phyloP scores from a whole-genome alignment of 2,797 vertebrate genomes.

The Takifugu rubripes region DNA sequence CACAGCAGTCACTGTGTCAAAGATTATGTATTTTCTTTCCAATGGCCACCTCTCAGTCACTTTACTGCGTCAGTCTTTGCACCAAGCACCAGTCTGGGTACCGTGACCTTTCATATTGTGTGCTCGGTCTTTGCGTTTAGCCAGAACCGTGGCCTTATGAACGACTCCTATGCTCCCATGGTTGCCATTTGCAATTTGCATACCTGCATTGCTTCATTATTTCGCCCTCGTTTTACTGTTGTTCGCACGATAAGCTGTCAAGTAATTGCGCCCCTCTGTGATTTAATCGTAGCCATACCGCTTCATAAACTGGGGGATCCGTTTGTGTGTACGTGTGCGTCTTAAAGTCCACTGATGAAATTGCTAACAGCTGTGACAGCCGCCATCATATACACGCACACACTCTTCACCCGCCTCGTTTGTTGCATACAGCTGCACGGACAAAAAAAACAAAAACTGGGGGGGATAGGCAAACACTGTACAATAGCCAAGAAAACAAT shows the following conservation, averaged over 20 bases:
- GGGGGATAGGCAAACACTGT: slow-evolving; percentile 77
- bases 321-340: slow-evolving; percentile 23
- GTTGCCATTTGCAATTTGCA: slow-evolving; percentile 11
- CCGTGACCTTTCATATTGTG: too few species aligned
- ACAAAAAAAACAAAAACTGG: slow-evolving; percentile 59
- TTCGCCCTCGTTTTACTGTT: slow-evolving; percentile 6
- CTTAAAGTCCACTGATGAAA: slow-evolving; percentile 64
- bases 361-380: slow-evolving; percentile 74
- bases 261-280: slow-evolving; percentile 24
- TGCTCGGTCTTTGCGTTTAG: background rate
- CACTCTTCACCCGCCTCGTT: slow-evolving; percentile 53
- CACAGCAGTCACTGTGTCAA: too few species aligned
- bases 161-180: background rate
- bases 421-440: slow-evolving; percentile 74
- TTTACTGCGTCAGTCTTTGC: too few species aligned
- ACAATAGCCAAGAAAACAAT: slow-evolving; percentile 75
- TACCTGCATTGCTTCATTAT: slow-evolving; percentile 7
- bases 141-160: background rate
- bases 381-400: slow-evolving; percentile 21
- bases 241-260: slow-evolving; percentile 19
- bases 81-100: too few species aligned
- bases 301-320: slow-evolving; percentile 27
- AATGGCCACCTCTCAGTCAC: too few species aligned
- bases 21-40: too few species aligned
- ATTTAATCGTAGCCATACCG: slow-evolving; percentile 29